Conservation (phyloP, 2,113 vertebrate species). For the Probosciger aterrimus region DNA sequence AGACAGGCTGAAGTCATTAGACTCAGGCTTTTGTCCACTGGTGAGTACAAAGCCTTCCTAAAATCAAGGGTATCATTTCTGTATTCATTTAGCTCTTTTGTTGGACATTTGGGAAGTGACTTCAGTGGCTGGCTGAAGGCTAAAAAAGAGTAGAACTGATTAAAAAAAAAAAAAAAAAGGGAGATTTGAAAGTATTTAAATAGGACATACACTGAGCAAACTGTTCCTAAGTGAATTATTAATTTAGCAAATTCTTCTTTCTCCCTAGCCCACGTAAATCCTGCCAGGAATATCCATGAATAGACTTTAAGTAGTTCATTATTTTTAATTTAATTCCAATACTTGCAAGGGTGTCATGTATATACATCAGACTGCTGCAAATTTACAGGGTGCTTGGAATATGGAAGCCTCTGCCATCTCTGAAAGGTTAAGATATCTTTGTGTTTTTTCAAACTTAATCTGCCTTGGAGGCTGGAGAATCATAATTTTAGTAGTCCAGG, state of each 20-base stretch:
- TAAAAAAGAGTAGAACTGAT: background rate
- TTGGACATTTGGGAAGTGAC: background rate
- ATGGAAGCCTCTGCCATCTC: background rate
- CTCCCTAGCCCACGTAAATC: background rate
- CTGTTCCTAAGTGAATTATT: slow-evolving; percentile 27
- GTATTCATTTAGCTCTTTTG: background rate
- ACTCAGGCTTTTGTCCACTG: background rate
- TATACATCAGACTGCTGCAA: background rate
- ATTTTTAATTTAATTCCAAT: slow-evolving; percentile 41
- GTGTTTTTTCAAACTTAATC: background rate
- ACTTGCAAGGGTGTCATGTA: background rate
- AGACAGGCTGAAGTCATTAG: background rate
- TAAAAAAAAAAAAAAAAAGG: background rate
- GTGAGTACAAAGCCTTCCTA: background rate
- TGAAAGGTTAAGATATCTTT: background rate
- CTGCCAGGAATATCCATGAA: slow-evolving; percentile 32
- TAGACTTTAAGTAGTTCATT: slow-evolving; percentile 25
- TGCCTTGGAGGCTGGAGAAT: background rate
- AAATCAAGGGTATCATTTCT: background rate
- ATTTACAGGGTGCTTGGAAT: background rate
- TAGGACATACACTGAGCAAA: background rate
- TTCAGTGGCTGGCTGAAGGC: background rate
- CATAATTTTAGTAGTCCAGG: background rate
- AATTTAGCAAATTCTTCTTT: slow-evolving; percentile 47
- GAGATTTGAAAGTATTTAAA: background rate